A percentile compares a stretch with the other conserved stretches of the same genome.
Conservation (phyloP, 2,113 vertebrate genomes). For the Todiramphus saurophagus region DNA sequence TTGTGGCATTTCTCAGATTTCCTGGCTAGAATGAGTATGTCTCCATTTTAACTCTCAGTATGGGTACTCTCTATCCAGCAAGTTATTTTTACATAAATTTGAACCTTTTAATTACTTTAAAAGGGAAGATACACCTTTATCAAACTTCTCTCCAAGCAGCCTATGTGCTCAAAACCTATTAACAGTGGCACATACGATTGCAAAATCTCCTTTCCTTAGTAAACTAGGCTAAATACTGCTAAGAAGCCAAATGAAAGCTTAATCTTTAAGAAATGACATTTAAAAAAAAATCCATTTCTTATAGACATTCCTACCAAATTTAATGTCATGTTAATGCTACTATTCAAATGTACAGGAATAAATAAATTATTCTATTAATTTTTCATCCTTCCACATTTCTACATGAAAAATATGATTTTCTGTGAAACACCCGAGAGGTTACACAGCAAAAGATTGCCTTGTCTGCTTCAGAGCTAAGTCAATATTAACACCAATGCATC, state of each 20-base stretch:
- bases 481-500: background rate
- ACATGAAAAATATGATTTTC: background rate
- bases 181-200: background rate
- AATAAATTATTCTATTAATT: background rate
- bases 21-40: background rate
- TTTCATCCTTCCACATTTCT: background rate
- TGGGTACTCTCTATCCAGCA: background rate
- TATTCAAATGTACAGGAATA: background rate
- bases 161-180: background rate
- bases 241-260: background rate
- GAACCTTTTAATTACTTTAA: background rate
- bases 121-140: background rate
- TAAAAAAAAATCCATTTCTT: background rate
- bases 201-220: background rate
- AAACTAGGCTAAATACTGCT: background rate
- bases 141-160: background rate
- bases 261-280: background rate
- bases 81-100: background rate
- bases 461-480: background rate
- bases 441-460: background rate
- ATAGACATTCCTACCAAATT: background rate
- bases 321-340: background rate
- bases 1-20: background rate
- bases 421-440: background rate
- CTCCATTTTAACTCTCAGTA: background rate